Evolutionary conservation across 92 coral and sea anemone genomes (phyloP), one percentile per base, ranked within the genome.

Genomic region (Porites rus): DNA sequence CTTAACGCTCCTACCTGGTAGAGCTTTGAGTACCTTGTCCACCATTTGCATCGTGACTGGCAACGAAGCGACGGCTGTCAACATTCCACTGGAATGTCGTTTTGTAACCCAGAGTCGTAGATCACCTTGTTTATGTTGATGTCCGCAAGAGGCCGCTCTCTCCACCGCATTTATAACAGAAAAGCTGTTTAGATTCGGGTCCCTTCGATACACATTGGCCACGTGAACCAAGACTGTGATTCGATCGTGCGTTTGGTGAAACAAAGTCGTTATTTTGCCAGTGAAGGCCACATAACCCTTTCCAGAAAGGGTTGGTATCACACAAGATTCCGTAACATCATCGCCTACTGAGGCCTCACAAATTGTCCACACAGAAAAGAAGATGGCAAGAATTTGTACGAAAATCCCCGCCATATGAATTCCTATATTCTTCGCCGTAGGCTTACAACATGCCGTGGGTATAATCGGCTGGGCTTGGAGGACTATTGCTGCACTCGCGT

Each of bases 51-150:
- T 56, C 53, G 93, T 82, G 62, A 88, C 90, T 6, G 90, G 89
- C 14, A 95, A 56, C 17, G 98, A 95, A 13, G 94, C 93, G 17
- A 66, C 76, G 13, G 87, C 92, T 31, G 91, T 92, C 59, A 95
- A 76, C 74, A 73, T 61, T n/a, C 98, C 96, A 68, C 92, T 92
- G 8, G 93, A 71, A 20, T 95, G 95, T 66, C 98, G 93, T 82
- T 90, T 88, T 51, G 89, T 92, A 13, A 97, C 85, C 98, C 98
- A 97, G 18, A 97, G 75, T 78, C 97, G 74, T 60, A 81, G 56
- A 72, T 97, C 98, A 8, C 98, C 98, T 51, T 92, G 81, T 75
- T 87, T 83, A 65, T 93, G 97, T 51, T 70, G 88, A 81, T 93
- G 94, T 1, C 98, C 96, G 69, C 99, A 97, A 53, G 96, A 88